Evolutionary conservation across 2,888 invertebrate species (phyloP), one percentile per base, ranked within the genome.

Genomic region (Nymphalis c-album): DNA sequence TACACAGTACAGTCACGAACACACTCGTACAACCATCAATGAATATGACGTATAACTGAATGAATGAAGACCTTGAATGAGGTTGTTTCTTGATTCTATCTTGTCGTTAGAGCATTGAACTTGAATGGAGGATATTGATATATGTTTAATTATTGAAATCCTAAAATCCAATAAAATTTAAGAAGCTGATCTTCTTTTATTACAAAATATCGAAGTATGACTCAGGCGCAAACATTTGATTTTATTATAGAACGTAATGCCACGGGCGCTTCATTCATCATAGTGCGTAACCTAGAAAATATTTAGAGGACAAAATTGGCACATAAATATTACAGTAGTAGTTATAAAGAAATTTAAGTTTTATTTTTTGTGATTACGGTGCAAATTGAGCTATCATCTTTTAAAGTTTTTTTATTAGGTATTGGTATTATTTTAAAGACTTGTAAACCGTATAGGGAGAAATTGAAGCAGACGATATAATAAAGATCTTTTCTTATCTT

Each of bases 51-150:
- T 83, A 81, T 79, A 71, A 69, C 78, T 83, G 80, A 85, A 84
- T 86, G 85, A 82, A 85, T 79, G 81, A 76, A 78, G 83, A 80
- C 90, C 88, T 89, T 90, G 88, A 82, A 74, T 77, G 86, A 85
- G 85, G 82, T 86, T 86, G 83, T 81, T 79, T 81, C 79, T 80
- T 78, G 82, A 80, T 80, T 77, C 78, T 59, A 57, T 35, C 58
- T 80, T 80, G 75, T 76, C 79, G 79, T 69, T 75, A 69, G 80
- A 83, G 76, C 88, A 84, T 80, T 87, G 88, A 89, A 88, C 90
- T 88, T 83, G 60, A 67, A 70, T 69, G 68, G 71, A 71, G 65
- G 66, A 74, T 73, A 63, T 67, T 46, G 55, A 64, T 68, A 35
- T 63, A 35, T 66, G 66, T 67, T 63, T 68, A 68, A 67, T 60